Evolutionary conservation across 2,113 vertebrate genomes (phyloP), one percentile per base, ranked within the genome.

Genomic region (Lampris incognitus): DNA sequence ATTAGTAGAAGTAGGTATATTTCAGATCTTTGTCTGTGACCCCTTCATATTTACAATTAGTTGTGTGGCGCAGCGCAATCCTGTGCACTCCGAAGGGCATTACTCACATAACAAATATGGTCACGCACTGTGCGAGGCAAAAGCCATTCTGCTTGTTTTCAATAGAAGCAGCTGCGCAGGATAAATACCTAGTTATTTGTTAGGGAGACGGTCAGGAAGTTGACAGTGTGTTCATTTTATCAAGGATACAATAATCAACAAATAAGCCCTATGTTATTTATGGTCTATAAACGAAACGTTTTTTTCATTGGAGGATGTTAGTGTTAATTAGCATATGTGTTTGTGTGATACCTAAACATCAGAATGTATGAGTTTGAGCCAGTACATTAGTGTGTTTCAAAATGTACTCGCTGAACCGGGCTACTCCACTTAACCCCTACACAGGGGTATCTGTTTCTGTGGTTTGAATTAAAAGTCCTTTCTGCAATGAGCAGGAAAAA

Each of bases 281-380:
- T 39, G 2, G 11, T 3, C 8, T 55, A n/a, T 78, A 80, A 76
- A 85, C 75, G 69, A 51, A 60, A 8, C 41, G 64, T 59, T 62
- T 72, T 69, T 3, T 24, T 24, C 24, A 41, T 57, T n/a, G 24
- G 73, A 80, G 84, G 82, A 88, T 88, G 87, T 87, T 69, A 49
- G 46, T 64, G 56, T 61, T 38, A 36, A 11, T 61, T 10, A 3
- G n/a, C 51, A 2, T 1, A 42, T 3, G 5, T n/a, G 24, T 9
- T 58, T 58, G 56, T 58, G 38, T 37, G 38, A 37, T 37, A 39
- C 9, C 0, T 37, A 58, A 58, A 58, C 36, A 38, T 7, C 52
- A 55, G 7, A 58, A 3, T 46, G 4, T 46, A 46, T 5, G 44
- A 46, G 36, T 37, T 9, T 38, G 55, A 58, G 55, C 42, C 0